These are phyloP conservation scores for Chymomyza amoena DNA, from an alignment of 2,888 invertebrate genomes.

Conservation along the genomic window DNA sequence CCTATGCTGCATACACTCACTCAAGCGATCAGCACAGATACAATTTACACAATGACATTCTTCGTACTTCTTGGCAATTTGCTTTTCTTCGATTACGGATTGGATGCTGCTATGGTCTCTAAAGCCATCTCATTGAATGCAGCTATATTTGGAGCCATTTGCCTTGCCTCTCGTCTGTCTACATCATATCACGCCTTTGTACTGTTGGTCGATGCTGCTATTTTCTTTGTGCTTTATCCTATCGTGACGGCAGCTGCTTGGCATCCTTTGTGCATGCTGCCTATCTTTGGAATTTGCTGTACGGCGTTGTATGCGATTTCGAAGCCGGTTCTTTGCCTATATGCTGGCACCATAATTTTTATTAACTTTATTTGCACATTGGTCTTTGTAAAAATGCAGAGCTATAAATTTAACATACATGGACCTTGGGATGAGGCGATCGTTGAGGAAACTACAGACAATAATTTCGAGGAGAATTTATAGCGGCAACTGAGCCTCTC, in stretches of 20 bases:
- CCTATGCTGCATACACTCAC: constrained; percentile 96
- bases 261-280: constrained; percentile 80
- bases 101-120: constrained; percentile 90
- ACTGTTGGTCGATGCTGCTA: constrained; percentile 91
- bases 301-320: constrained; percentile 82
- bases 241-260: constrained; percentile 85
- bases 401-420: constrained; percentile 93
- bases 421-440: constrained; percentile 99
- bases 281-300: constrained; percentile 80
- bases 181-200: constrained; percentile 93
- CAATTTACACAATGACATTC: constrained; percentile 95
- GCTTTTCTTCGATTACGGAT: constrained; percentile 95
- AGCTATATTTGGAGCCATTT: constrained; percentile 96
- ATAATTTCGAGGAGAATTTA: constrained; percentile 68
- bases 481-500: constrained; percentile 69
- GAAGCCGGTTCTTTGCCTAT: constrained; percentile 81
- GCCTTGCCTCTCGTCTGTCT: constrained; percentile 93
- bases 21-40: constrained; percentile 97
- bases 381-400: constrained; percentile 87
- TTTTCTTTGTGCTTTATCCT: constrained; percentile 93
- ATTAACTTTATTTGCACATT: constrained; percentile 87
- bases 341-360: constrained; percentile 82
- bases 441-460: constrained; percentile 81
- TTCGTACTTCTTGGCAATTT: constrained; percentile 93
- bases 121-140: constrained; percentile 95